Base-by-base conservation (phyloP, 53 echinoderm and acorn worm species). In the Echinometra lucunter region DNA sequence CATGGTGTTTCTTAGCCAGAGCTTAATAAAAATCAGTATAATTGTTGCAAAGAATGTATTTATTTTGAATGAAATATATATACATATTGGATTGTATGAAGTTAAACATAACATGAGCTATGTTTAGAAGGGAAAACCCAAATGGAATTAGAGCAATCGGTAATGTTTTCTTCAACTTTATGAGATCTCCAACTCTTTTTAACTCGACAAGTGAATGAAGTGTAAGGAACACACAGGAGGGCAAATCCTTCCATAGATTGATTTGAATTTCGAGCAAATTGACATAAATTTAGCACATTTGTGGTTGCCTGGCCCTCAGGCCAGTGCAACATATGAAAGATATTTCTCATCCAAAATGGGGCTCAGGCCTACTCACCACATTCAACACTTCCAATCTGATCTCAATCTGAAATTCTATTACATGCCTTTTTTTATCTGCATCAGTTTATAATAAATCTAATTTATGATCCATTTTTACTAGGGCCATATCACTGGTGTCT, bases 401-500 rank as follows among this genome's bases (percentile, higher is more conserved):
- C 49, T 85, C 28, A 6, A 49, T 37, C 7, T 85, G 19, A 85
- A 34, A 89, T 89, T 49, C 58, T 37, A 35, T 60, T 60, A 60
- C 37, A 37, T 18, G 38, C 58, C n/a, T n/a, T 34, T 8, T 58
- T 11, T 60, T 37, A 23, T 60, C 53, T 57, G 57, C 58, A 58
- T 89, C 88, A 8, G 58, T 89, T 89, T 60, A 89, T 57, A 60
- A 89, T 58, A 58, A 89, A 89, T 89, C 58, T 89, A 88, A 88
- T 88, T 88, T 88, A 30, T 27, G 25, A 49, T 35, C 34, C 58
- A 37, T 89, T 89, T 89, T 57, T 89, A 89, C 60, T 89, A 37
- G 38, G 38, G 60, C 60, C 8, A 25, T 60, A 25, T 60, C 38
- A 60, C 58, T 60, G 89, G 58, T 89, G 89, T 89, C 56, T 88